These are phyloP conservation scores for Sinocyclocheilus grahami DNA, from an alignment of 2,113 vertebrate genomes.

Conservation along the genomic window DNA sequence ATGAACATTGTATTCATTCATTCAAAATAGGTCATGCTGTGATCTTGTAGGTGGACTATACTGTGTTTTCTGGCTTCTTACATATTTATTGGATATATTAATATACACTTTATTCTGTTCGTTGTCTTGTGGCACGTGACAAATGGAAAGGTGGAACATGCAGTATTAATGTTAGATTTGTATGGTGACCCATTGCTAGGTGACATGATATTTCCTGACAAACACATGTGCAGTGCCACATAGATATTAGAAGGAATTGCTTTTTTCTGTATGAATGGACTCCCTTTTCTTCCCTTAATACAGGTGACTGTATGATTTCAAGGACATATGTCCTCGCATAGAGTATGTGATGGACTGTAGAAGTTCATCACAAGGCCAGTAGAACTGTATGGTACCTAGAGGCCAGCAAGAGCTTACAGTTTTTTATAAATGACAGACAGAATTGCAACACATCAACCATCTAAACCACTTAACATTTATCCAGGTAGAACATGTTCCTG, in stretches of 20 bases:
- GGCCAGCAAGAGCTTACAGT: neutral
- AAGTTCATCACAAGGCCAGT: neutral
- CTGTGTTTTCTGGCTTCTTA: neutral
- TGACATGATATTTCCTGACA: neutral
- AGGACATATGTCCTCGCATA: neutral
- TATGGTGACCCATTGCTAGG: neutral
- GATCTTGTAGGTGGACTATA: neutral
- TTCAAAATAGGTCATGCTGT: neutral
- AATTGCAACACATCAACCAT: neutral
- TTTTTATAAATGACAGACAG: neutral
- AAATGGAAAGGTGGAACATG: neutral
- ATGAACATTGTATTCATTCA: neutral
- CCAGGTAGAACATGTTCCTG: neutral
- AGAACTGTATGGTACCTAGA: neutral
- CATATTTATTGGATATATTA: neutral
- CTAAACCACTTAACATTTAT: neutral
- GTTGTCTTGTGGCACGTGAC: neutral
- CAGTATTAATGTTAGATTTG: neutral
- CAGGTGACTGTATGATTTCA: neutral
- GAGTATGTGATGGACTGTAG: neutral
- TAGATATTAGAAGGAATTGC: neutral
- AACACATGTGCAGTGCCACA: neutral
- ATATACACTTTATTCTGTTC: neutral
- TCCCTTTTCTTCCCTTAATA: neutral
- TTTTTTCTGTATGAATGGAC: neutral